Evolutionary conservation across 2,888 invertebrate species (phyloP).

Genomic region (Cantharis flavilabris): DNA sequence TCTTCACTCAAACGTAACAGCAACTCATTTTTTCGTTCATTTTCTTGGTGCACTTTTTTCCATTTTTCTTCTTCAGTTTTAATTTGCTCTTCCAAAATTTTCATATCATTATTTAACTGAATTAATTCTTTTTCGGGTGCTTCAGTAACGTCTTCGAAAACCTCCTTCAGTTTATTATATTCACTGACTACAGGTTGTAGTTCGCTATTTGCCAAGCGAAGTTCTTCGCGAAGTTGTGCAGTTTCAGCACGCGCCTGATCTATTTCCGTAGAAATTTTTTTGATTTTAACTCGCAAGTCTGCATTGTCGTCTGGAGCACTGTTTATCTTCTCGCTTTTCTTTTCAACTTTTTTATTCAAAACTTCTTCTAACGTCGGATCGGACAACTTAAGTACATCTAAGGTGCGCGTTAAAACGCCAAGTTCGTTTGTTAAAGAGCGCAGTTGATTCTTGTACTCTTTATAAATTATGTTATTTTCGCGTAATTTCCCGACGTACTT

Average conservation of each 20-base stretch:
- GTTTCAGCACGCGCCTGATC: constrained; percentile 32
- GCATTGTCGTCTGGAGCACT: constrained; percentile 63
- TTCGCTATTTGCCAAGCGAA: constrained; percentile 16
- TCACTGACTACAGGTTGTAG: constrained; percentile 14
- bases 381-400: constrained; percentile 66
- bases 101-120: constrained; percentile 61
- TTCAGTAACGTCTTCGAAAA: constrained; percentile 35
- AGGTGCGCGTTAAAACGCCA: constrained; percentile 74
- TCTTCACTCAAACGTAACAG: constrained; percentile 60
- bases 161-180: constrained; percentile 25
- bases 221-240: constrained; percentile 32
- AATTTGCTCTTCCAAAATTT: constrained; percentile 60
- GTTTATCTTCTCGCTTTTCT: constrained; percentile 57
- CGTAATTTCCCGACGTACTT: constrained; percentile 81
- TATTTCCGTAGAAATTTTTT: constrained; percentile 32
- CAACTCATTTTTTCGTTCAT: constrained; percentile 61
- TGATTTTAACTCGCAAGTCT: constrained; percentile 41
- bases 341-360: constrained; percentile 14
- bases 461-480: constrained; percentile 80
- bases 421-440: constrained; percentile 64
- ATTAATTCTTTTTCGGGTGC: constrained; percentile 55
- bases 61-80: constrained; percentile 60
- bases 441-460: constrained; percentile 77
- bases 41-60: constrained; percentile 61
- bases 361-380: constrained; percentile 33